Base-by-base conservation (phyloP, 2,888 invertebrate species). In the Ophion ellenae region DNA sequence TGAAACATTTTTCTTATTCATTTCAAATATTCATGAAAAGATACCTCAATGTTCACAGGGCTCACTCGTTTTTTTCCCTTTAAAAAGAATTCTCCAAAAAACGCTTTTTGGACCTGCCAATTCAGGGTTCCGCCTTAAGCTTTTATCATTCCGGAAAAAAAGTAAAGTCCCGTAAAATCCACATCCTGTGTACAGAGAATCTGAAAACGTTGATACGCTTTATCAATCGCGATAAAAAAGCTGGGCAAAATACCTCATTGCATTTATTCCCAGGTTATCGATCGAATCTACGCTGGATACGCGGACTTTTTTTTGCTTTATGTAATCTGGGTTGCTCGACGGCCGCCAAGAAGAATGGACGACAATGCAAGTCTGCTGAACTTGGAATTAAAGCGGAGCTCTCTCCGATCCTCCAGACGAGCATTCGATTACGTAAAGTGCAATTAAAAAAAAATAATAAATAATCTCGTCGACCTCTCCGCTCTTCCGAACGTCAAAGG, bases 401-500 rank as follows among this genome's bases (percentile, higher is more conserved):
- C 45, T 17, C 53, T 20, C 6, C 36, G 24, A 17, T 24, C 36
- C 14, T 14, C 47, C 7, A 69, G 6, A 28, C 14, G 64, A 32
- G 32, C 14, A 66, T 53, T 71, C 71, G 63, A 53, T 79, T 79
- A 64, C 71, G 71, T 57, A 70, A 71, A 71, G 17, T 20, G 59
- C 63, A 63, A 57, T 69, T 28, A 61, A 28, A 71, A 71, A 61
- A 61, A 71, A 64, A 63, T 64, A 57, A 70, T 71, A 63, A n/a
- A 63, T 71, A 63, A 79, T 79, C 79, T 64, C 64, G 17, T 53
- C 59, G 71, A 79, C 71, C 79, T 71, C 24, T 24, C 36, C 24
- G 71, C 79, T 71, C 32, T 67, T 59, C 14, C 47, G 61, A 71
- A 24, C 20, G 14, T 32, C 20, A 53, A 20, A 53, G 24, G 61